These are phyloP conservation scores for Laticauda colubrina DNA, from an alignment of 2,113 vertebrate species.

Conservation along the genomic window DNA sequence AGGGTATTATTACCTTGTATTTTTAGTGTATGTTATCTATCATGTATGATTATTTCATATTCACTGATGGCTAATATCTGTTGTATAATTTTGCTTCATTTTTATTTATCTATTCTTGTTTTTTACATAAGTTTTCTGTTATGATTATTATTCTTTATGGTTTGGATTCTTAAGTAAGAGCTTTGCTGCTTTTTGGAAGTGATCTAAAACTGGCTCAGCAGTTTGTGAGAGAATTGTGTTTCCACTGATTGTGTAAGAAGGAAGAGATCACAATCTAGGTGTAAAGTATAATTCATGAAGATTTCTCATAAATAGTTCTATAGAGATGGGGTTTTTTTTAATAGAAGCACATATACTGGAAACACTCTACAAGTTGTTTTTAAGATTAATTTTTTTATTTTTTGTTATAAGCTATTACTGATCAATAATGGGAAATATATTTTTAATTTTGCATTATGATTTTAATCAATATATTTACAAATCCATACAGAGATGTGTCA, in stretches of 20 bases:
- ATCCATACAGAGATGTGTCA: background rate
- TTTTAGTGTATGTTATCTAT: constrained; percentile 9
- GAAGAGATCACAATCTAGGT: background rate
- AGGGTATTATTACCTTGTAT: background rate
- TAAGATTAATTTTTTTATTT: background rate
- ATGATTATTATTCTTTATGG: background rate
- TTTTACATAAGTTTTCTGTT: background rate
- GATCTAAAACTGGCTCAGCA: constrained; percentile 20
- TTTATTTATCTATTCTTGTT: background rate
- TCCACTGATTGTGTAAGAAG: constrained; percentile 1
- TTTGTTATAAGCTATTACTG: background rate
- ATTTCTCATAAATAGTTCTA: constrained; percentile 8
- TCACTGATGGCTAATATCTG: background rate
- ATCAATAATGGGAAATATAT: background rate
- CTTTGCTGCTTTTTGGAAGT: background rate
- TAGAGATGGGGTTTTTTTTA: background rate
- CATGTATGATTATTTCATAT: background rate
- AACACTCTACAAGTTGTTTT: background rate
- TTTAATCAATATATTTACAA: background rate
- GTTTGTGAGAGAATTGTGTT: constrained; percentile 11
- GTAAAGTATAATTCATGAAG: background rate
- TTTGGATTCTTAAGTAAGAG: background rate
- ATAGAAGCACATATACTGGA: background rate
- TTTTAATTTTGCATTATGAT: background rate
- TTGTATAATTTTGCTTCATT: constrained; percentile 2